These are phyloP conservation scores for Cygnus atratus DNA, from an alignment of 2,113 vertebrate species.

Conservation along the genomic window DNA sequence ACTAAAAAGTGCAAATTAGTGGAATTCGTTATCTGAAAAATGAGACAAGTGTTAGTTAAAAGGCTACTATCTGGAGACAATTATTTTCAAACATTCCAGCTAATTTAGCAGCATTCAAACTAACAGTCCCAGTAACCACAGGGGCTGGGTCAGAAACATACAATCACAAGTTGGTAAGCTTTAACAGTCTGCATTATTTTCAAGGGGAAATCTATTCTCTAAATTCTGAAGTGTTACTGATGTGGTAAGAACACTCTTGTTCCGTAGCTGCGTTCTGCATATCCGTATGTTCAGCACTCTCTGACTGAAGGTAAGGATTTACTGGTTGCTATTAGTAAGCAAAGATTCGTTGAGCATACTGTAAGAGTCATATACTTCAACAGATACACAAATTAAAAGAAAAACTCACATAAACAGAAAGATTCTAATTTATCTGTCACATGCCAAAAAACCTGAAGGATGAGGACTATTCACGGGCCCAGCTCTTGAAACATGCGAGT, in stretches of 20 bases:
- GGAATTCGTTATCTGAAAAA: conserved; percentile 30
- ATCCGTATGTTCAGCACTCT: background rate
- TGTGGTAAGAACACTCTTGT: background rate
- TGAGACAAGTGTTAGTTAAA: background rate
- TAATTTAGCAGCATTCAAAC: background rate
- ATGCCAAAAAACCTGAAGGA: background rate
- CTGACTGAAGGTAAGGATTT: background rate
- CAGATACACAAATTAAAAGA: background rate
- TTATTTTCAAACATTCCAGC: background rate
- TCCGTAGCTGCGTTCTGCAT: background rate
- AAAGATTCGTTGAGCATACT: background rate
- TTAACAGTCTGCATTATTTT: background rate
- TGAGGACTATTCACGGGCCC: background rate
- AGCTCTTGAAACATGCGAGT: background rate
- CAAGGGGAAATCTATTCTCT: background rate
- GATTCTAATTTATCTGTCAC: background rate
- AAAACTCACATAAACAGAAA: background rate
- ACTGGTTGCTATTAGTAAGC: background rate
- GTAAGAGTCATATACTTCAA: background rate
- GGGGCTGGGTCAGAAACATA: background rate
- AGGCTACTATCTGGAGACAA: background rate
- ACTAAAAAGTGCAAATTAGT: background rate
- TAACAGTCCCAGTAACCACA: background rate
- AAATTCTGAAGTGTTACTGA: rapidly evolving
- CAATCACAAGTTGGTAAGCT: background rate